Base-by-base conservation (phyloP, 1,140 invertebrate species). In the Dendrolimus punctatus region DNA sequence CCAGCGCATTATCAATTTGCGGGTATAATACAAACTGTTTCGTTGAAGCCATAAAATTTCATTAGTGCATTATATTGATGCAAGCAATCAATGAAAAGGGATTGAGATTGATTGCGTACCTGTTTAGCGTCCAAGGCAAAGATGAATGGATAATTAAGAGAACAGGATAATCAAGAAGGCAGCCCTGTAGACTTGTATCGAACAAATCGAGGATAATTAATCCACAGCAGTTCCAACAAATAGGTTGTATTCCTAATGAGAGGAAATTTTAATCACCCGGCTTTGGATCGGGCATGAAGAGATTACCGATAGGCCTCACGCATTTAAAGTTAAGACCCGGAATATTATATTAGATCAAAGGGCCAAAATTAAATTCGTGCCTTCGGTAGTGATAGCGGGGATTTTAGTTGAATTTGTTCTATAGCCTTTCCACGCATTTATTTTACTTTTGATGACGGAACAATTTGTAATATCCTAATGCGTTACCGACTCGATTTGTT, bases 271-370 rank as follows among this genome's bases (percentile, higher is more conserved):
- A 66, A 70, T 70, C 59, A 58, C 57, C 9, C 23, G 43, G 51
- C 55, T 57, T 57, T 55, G 47, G 60, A 59, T 56, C 42, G 56
- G 51, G 43, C 59, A 58, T 55, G 57, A 10, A 45, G 46, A 60
- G 62, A 65, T 68, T 65, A 65, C 56, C 39, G 48, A 49, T 55
- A 52, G 53, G 46, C 53, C 53, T 64, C 62, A 64, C 56, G 55
- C 56, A 57, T 64, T 64, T 67, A 64, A 60, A 66, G 59, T 60
- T 66, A 42, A 58, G 46, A 10, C 48, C 60, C 59, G 49, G 57
- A 64, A 64, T 61, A 60, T 66, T 58, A 67, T 66, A 67, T 63
- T 63, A 65, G 62, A 65, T 67, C 62, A 71, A 68, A 68, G 62
- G 58, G 57, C 50, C 55, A 49, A 64, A 67, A 71, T 71, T 71